These are phyloP conservation scores for Tribolium freemani DNA, from an alignment of 2,888 invertebrate species.

Conservation along the genomic window DNA sequence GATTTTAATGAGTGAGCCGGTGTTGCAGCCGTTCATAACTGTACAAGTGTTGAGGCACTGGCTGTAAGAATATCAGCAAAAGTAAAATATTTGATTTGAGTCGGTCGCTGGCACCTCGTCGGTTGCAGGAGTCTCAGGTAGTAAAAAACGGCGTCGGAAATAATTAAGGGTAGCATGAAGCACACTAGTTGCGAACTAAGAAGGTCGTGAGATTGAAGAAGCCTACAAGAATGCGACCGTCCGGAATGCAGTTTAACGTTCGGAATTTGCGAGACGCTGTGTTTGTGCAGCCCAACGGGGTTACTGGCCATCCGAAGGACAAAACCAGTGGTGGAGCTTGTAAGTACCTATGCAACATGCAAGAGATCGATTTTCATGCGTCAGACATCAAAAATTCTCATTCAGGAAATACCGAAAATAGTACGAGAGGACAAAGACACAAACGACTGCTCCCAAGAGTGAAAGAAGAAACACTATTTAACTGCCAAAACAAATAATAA, in stretches of 20 bases:
- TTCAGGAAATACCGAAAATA: conserved; percentile 11
- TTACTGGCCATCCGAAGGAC: conserved; percentile 53
- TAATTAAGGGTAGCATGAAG: conserved; percentile 35
- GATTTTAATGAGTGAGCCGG: background rate
- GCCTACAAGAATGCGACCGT: conserved; percentile 52
- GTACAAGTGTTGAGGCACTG: background rate
- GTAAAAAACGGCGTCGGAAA: conserved; percentile 14
- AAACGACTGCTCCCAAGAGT: background rate
- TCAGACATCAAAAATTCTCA: background rate
- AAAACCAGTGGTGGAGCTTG: conserved; percentile 42
- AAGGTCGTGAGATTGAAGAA: conserved; percentile 49
- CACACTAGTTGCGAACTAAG: conserved; percentile 38
- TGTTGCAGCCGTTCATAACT: background rate
- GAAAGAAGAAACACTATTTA: background rate
- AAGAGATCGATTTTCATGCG: conserved; percentile 16
- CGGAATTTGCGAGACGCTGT: conserved; percentile 53
- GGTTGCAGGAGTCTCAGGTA: background rate
- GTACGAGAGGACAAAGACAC: background rate
- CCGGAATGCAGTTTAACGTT: conserved; percentile 58
- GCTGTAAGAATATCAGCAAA: background rate
- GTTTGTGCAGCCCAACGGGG: conserved; percentile 49
- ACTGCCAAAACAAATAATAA: background rate
- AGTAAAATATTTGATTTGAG: background rate
- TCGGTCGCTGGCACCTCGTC: background rate
- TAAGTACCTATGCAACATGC: conserved; percentile 22